These are phyloP conservation scores for Helogale parvula DNA, from an alignment of 2,113 vertebrate species.

Conservation along the genomic window DNA sequence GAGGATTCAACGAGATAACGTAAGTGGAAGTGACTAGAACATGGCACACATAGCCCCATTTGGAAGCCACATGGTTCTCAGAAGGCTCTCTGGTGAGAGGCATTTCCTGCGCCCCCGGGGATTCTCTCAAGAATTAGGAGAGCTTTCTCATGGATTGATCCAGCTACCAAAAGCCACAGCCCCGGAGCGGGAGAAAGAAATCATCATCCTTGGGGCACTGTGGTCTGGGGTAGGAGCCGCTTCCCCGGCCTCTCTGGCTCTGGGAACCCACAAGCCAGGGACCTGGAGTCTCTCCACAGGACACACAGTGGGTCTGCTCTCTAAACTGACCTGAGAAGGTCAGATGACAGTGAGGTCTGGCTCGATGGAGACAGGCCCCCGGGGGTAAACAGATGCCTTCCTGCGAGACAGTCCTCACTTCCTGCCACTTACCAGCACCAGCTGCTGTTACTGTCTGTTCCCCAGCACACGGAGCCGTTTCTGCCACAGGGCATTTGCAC, in stretches of 20 bases:
- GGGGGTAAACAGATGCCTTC: neutral
- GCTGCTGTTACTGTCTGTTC: neutral
- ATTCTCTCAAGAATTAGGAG: neutral
- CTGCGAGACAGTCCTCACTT: neutral
- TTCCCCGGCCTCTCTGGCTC: neutral
- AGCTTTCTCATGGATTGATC: neutral
- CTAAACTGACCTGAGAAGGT: neutral
- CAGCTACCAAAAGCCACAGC: slow-evolving; percentile 23
- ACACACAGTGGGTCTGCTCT: neutral
- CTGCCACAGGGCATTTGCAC: neutral
- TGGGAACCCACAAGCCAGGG: neutral
- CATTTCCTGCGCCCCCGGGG: neutral
- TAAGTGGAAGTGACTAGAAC: neutral
- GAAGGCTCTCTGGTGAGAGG: neutral
- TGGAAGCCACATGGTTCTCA: neutral
- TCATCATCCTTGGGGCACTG: neutral
- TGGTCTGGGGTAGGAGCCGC: neutral
- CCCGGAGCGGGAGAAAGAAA: slow-evolving; percentile 2
- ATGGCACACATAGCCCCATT: neutral
- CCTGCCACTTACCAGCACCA: neutral
- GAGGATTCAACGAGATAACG: neutral
- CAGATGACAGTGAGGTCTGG: neutral
- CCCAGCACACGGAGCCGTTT: neutral
- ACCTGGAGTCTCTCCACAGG: neutral
- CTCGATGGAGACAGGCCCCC: neutral